Evolutionary conservation across 2,797 vertebrate species (phyloP).

Genomic region (Thalassophryne amazonica): DNA sequence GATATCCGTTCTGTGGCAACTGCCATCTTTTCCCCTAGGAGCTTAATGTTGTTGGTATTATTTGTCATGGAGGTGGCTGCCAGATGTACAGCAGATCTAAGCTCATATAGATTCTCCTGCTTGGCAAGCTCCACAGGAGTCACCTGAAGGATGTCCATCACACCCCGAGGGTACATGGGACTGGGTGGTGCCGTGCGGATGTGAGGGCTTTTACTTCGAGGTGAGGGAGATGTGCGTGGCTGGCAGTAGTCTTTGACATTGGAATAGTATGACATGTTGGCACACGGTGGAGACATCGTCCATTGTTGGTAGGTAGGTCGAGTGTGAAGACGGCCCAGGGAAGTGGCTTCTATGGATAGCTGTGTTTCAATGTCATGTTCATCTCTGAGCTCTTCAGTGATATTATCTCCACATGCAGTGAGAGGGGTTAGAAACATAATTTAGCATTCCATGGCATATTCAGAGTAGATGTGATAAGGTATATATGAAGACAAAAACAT

Average conservation of each 20-base stretch:
- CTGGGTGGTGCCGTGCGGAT: conserved; percentile 64
- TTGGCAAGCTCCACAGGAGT: conserved; percentile 42
- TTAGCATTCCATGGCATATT: neutral
- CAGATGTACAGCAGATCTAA: conserved; percentile 54
- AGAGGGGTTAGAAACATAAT: conserved; percentile 35
- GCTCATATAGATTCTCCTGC: conserved; percentile 68
- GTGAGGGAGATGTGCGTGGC: neutral
- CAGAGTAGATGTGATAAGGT: neutral
- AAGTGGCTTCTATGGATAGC: neutral
- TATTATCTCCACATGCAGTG: conserved; percentile 47
- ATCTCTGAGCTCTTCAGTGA: conserved; percentile 35
- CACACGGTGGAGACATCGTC: conserved; percentile 21
- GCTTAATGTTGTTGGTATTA: conserved; percentile 65
- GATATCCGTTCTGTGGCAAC: conserved; percentile 61
- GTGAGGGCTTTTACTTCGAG: conserved; percentile 12
- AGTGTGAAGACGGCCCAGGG: neutral
- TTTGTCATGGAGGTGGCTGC: conserved; percentile 67
- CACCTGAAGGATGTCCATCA: neutral
- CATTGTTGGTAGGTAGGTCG: conserved; percentile 2
- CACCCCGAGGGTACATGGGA: conserved; percentile 38
- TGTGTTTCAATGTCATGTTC: conserved; percentile 1
- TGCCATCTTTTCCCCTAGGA: conserved; percentile 66
- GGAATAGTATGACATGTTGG: conserved; percentile 22
- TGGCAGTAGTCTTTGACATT: conserved; percentile 13
- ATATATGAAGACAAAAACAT: neutral